Conservation (phyloP, 2,797 vertebrate species). For the Morelia viridis region DNA sequence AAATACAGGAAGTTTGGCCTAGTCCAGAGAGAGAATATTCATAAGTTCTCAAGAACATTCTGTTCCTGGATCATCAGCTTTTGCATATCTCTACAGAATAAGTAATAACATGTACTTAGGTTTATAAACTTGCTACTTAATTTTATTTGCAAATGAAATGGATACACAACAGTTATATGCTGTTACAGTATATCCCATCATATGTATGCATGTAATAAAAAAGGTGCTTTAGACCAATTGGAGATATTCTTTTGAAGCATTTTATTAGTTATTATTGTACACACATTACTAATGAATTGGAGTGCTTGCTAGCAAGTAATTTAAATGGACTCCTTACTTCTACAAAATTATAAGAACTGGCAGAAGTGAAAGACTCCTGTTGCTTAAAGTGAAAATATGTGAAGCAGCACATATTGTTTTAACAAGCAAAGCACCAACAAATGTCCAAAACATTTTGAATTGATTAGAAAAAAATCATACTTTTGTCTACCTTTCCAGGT, state of each 20-base stretch:
- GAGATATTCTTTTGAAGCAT: not conserved
- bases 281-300: not conserved
- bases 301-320: not conserved
- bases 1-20: not conserved
- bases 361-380: not conserved
- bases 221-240: not conserved
- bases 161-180: not conserved
- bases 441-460: not conserved
- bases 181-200: not conserved
- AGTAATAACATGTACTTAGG: not conserved
- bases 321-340: not conserved
- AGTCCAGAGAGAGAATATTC: not conserved
- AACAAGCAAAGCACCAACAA: too few species aligned
- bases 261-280: not conserved
- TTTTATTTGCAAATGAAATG: not conserved
- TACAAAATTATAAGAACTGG: not conserved
- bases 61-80: not conserved
- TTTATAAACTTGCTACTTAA: not conserved
- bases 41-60: not conserved
- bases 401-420: not conserved
- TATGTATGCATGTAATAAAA: not conserved
- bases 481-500: not conserved
- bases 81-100: not conserved
- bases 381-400: not conserved
- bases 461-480: not conserved